phyloP scores from a whole-genome alignment of 2,797 vertebrate species.

The Chaenodraco wilsoni region DNA sequence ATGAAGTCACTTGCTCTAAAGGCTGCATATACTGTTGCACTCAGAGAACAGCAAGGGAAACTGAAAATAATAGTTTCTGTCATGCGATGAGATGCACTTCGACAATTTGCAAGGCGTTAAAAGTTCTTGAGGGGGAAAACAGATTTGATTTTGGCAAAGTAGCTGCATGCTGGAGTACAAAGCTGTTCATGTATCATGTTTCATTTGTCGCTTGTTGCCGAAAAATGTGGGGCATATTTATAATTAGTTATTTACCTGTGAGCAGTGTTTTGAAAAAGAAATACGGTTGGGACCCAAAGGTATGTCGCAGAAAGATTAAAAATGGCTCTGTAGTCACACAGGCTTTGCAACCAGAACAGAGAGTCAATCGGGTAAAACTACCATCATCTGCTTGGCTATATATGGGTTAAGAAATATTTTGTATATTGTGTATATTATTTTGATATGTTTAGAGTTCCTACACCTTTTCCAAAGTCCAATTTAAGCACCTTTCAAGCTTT shows the following conservation, averaged over 20 bases:
- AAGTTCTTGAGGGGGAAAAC: slow-evolving; percentile 20
- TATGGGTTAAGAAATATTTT: background rate
- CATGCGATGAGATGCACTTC: slow-evolving; percentile 38
- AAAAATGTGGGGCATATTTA: slow-evolving; percentile 19
- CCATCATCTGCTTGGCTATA: slow-evolving; percentile 23
- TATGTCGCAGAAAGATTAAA: slow-evolving; percentile 38
- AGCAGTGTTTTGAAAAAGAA: slow-evolving; percentile 16
- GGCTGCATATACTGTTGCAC: slow-evolving; percentile 44
- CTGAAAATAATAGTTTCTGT: slow-evolving; percentile 55
- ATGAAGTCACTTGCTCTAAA: slow-evolving; percentile 57
- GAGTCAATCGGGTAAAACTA: slow-evolving; percentile 32
- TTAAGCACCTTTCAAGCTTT: no score
- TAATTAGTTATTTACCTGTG: slow-evolving; percentile 28
- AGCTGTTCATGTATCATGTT: slow-evolving; percentile 26
- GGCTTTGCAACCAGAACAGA: slow-evolving; percentile 11
- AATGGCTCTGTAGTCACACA: slow-evolving; percentile 19
- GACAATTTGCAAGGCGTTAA: slow-evolving; percentile 55
- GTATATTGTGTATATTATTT: background rate
- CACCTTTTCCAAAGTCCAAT: no score
- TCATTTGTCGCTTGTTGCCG: slow-evolving; percentile 33
- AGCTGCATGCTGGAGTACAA: slow-evolving; percentile 31
- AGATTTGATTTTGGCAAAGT: slow-evolving; percentile 32
- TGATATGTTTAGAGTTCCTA: no score
- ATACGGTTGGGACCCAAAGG: slow-evolving; percentile 31
- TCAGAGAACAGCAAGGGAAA: slow-evolving; percentile 44